Conservation (phyloP, 2,888 invertebrate genomes). For the Lasioglossum calceatum region DNA sequence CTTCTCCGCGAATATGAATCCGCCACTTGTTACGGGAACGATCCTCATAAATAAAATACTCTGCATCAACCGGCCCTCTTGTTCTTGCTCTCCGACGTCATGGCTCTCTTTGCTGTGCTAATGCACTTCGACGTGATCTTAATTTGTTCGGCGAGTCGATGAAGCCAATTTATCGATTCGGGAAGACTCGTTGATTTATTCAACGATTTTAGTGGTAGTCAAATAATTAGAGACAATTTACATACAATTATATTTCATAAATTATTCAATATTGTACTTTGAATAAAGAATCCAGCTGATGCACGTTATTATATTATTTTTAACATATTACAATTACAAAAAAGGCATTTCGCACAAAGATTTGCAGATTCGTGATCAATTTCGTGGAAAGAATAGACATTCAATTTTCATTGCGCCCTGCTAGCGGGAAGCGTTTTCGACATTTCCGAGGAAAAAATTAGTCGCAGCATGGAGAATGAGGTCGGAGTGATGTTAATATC, state of each 20-base stretch:
- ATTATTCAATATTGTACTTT: no score
- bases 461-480: neutral
- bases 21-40: neutral
- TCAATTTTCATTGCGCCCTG: neutral
- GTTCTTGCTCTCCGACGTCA: neutral
- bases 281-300: no score
- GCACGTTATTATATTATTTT: no score
- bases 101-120: neutral
- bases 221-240: no score
- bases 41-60: conserved; percentile 1
- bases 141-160: neutral
- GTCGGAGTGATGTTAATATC: neutral
- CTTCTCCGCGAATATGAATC: neutral
- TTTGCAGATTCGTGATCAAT: neutral
- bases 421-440: neutral
- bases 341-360: no score
- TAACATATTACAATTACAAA: no score
- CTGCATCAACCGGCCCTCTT: neutral
- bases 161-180: neutral
- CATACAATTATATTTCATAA: no score
- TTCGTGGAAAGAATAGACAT: neutral
- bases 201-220: neutral
- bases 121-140: neutral
- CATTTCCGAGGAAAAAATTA: neutral
- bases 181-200: neutral